These are phyloP conservation scores for Acrossocheilus fasciatus DNA, from an alignment of 2,797 vertebrate species.

Conservation along the genomic window DNA sequence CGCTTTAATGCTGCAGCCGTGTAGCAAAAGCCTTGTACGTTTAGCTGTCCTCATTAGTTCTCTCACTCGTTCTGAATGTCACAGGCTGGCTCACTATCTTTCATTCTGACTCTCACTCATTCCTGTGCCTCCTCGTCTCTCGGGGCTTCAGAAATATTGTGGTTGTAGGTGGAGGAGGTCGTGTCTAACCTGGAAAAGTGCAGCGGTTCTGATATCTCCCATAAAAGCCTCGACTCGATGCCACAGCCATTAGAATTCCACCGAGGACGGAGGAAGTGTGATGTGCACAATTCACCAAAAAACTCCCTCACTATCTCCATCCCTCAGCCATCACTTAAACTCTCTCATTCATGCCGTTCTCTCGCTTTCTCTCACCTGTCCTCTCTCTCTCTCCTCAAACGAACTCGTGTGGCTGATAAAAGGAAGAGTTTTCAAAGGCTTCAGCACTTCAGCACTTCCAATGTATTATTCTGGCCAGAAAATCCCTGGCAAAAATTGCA, in stretches of 20 bases:
- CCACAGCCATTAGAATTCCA: slow-evolving; percentile 55
- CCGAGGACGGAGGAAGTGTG: slow-evolving; percentile 45
- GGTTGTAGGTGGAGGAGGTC: slow-evolving; percentile 18
- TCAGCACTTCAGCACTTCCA: slow-evolving; percentile 53
- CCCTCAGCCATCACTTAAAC: slow-evolving; percentile 38
- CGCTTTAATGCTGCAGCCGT: neutral
- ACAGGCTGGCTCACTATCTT: slow-evolving; percentile 8
- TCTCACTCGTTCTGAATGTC: neutral
- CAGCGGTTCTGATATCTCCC: slow-evolving; percentile 48
- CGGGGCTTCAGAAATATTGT: slow-evolving; percentile 30
- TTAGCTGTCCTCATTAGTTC: slow-evolving; percentile 7
- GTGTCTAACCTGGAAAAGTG: slow-evolving; percentile 55
- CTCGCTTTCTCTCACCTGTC: slow-evolving; percentile 40
- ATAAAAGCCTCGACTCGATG: slow-evolving; percentile 35
- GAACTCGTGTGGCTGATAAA: slow-evolving; percentile 59
- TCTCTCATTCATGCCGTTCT: slow-evolving; percentile 37
- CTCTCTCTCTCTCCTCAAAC: slow-evolving; percentile 46
- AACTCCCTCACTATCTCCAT: slow-evolving; percentile 60
- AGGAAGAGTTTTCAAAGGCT: slow-evolving; percentile 62
- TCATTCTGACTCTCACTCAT: slow-evolving; percentile 18
- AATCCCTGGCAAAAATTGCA: slow-evolving; percentile 54
- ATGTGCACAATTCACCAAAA: slow-evolving; percentile 54
- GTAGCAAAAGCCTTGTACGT: neutral
- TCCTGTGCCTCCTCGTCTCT: slow-evolving; percentile 18
- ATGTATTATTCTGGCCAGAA: slow-evolving; percentile 55